A percentile compares a stretch with the other conserved stretches of the same genome.
Evolutionary conservation across 2,113 vertebrate species (phyloP).

Genomic region (Tragelaphus strepsiceros): DNA sequence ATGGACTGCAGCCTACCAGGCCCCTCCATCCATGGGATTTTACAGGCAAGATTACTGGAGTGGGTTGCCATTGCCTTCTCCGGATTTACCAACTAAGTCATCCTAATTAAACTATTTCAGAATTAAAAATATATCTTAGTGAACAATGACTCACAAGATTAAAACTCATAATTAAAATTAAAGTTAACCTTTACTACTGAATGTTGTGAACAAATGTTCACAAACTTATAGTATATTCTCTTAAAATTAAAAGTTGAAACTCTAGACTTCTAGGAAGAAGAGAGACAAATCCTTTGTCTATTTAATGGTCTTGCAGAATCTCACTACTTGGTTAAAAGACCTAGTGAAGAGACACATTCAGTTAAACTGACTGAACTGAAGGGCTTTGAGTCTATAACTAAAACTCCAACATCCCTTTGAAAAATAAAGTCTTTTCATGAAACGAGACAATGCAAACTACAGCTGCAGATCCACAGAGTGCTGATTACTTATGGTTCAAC

Average conservation of each 20-base stretch:
- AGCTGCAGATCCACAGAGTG: not conserved
- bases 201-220: not conserved
- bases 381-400: not conserved
- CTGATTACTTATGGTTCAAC: not conserved
- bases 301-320: too few species aligned
- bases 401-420: not conserved
- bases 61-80: too few species aligned
- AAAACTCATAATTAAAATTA: not conserved
- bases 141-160: not conserved
- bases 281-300: not conserved
- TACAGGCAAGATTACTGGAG: too few species aligned
- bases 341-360: not conserved
- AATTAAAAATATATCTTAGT: not conserved
- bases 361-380: not conserved
- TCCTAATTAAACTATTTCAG: not conserved
- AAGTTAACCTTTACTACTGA: not conserved
- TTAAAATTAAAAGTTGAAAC: not conserved
- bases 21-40: too few species aligned
- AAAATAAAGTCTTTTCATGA: not conserved
- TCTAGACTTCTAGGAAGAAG: not conserved
- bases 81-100: not conserved
- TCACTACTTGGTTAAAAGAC: not conserved
- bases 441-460: not conserved
- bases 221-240: not conserved
- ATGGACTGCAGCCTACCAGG: too few species aligned